Evolutionary conservation across 2,888 invertebrate genomes (phyloP).

Genomic region (Synanthedon formicaeformis): DNA sequence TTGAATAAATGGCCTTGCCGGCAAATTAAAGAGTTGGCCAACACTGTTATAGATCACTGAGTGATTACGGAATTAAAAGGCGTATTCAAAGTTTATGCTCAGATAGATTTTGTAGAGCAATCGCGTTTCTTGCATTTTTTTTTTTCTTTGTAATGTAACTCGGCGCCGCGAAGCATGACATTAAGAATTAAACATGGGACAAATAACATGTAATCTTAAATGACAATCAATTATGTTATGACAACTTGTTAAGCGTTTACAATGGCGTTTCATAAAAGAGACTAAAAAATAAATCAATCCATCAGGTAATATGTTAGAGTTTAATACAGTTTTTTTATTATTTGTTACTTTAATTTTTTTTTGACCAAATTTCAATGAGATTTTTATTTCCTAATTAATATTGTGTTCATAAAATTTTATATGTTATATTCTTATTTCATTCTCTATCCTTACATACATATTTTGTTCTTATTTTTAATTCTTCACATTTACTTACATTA

Average conservation of each 20-base stretch:
- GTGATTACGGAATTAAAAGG: constrained; percentile 7
- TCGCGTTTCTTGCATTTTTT: constrained; percentile 2
- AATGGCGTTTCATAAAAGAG: background rate
- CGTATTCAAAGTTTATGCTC: constrained; percentile 11
- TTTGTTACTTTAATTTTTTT: too few species aligned
- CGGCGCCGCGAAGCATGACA: background rate
- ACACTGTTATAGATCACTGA: constrained; percentile 7
- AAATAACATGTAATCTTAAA: background rate
- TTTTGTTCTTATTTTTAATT: too few species aligned
- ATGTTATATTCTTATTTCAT: too few species aligned
- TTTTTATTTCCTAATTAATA: too few species aligned
- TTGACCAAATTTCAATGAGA: too few species aligned
- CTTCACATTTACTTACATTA: too few species aligned
- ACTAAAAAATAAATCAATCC: too few species aligned
- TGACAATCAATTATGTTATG: background rate
- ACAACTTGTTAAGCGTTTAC: background rate
- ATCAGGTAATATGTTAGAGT: too few species aligned
- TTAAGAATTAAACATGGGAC: background rate
- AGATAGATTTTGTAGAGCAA: constrained; percentile 6
- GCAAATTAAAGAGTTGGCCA: constrained; percentile 11
- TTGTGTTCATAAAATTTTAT: too few species aligned
- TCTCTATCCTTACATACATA: too few species aligned
- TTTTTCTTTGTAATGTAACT: background rate
- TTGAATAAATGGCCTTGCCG: constrained; percentile 6
- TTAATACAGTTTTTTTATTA: too few species aligned